Percentiles rank a stretch among this genome's conserved stretches.
These are phyloP conservation scores for Plebejus melissa DNA, from an alignment of 2,888 invertebrate species.

Conservation along the genomic window DNA sequence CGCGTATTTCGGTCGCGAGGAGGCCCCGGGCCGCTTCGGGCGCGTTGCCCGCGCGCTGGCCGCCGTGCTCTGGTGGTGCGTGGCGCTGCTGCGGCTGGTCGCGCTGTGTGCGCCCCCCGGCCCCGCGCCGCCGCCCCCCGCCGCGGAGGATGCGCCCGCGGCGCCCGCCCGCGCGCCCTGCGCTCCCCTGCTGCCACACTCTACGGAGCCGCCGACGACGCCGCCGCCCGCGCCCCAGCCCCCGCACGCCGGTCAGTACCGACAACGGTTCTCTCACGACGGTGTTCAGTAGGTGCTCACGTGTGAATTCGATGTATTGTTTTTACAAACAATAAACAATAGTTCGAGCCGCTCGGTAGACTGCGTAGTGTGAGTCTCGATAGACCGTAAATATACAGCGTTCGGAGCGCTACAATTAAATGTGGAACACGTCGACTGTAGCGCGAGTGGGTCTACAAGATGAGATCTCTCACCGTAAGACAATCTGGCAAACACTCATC, in stretches of 20 bases:
- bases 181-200: slow-evolving; percentile 67
- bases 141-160: slow-evolving; percentile 69
- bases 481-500: not conserved
- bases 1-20: slow-evolving; percentile 74
- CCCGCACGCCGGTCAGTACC: slow-evolving; percentile 64
- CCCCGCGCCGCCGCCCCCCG: slow-evolving; percentile 63
- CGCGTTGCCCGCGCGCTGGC: slow-evolving; percentile 76
- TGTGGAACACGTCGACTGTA: not conserved
- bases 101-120: slow-evolving; percentile 73
- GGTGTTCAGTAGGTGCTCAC: not conserved
- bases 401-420: not conserved
- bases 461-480: not conserved
- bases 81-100: slow-evolving; percentile 77
- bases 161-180: slow-evolving; percentile 58
- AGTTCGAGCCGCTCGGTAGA: not conserved
- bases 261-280: not conserved
- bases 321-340: slow-evolving; percentile 16
- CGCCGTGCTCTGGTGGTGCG: slow-evolving; percentile 78
- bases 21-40: slow-evolving; percentile 72
- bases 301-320: not conserved
- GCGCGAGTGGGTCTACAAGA: not conserved
- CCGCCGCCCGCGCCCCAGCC: slow-evolving; percentile 53
- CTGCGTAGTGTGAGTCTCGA: not conserved
- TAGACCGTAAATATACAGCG: not conserved
- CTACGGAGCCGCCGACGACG: slow-evolving; percentile 55